Evolutionary conservation across 64 coral and sea anemone species (phyloP), one percentile per base, ranked within the genome.

Genomic region (Trachythela sp.): DNA sequence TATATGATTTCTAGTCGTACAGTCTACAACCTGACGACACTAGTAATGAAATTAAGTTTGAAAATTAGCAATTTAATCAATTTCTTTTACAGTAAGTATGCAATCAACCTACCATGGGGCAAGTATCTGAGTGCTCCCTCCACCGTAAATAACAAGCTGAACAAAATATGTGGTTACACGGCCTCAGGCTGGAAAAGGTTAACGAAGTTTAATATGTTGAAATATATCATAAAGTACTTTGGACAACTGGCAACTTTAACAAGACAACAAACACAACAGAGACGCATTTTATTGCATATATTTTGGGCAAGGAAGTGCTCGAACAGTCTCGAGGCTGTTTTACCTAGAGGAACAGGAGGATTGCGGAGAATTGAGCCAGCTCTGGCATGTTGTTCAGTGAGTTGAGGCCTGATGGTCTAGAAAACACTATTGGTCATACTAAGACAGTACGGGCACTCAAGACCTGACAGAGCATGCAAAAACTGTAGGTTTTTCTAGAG

Each of bases 111-210:
- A 94, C 95, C 77, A 41, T 94, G 9, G 95, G 96, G 64, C 96
- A 99, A 72, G 92, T 86, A 39, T 39, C 91, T 26, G 93, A 94
- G 7, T 90, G 77, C 0, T 91, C 83, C 96, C 94, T 99, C 96
- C 96, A 99, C 22, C 94, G 91, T 35, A 93, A 99, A 60, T 99
- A 99, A 67, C 96, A 99, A 5, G 93, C 86, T 20, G 93, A 94
- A 91, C 96, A 99, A 54, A 92, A 99, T 48, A 88, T 92, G 45
- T 99, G 96, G 84, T 95, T 93, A 48, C 96, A 99, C 11, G 95
- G 95, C 51, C 94, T 93, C 6, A 97, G 80, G 71, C 95, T 97
- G 49, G 54, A 48, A 36, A 54, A 11, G 42, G 11, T 6, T 45
- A n/a, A n/a, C n/a, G n/a, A n/a, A n/a, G n/a, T n/a, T n/a, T n/a